phyloP scores from a whole-genome alignment of 2,113 vertebrate genomes.

The Tinamus guttatus region DNA sequence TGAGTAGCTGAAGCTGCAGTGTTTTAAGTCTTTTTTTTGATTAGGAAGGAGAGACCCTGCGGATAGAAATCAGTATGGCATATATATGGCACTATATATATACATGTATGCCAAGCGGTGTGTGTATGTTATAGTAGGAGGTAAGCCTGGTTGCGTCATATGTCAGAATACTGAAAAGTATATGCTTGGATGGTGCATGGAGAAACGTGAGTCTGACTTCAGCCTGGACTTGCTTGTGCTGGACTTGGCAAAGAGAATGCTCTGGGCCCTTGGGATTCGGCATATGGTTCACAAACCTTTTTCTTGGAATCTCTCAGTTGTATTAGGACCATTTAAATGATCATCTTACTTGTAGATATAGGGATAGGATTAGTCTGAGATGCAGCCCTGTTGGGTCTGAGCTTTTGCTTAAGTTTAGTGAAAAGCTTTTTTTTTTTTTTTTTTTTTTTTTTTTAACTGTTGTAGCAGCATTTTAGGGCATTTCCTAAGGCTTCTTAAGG shows the following conservation, averaged over 20 bases:
- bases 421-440: background rate
- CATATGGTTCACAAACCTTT: background rate
- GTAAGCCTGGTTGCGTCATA: conserved; percentile 10
- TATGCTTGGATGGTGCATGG: background rate
- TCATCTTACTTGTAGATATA: background rate
- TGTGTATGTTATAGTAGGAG: background rate
- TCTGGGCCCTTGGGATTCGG: rapidly evolving
- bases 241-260: background rate
- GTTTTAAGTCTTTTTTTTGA: conserved; percentile 55
- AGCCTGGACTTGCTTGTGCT: background rate
- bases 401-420: background rate
- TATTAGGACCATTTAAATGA: background rate
- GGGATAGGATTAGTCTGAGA: background rate
- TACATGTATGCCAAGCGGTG: too few relatives aligned
- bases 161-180: conserved; percentile 48
- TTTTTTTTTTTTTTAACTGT: background rate
- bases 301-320: background rate
- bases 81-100: too few relatives aligned
- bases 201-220: background rate
- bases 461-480: background rate
- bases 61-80: conserved; percentile 52
- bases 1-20: conserved; percentile 57
- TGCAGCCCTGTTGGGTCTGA: background rate
- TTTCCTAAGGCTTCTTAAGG: background rate
- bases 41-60: conserved; percentile 45